Evolutionary conservation across 2,113 vertebrate species (phyloP).

Genomic region (Oplegnathus fasciatus): DNA sequence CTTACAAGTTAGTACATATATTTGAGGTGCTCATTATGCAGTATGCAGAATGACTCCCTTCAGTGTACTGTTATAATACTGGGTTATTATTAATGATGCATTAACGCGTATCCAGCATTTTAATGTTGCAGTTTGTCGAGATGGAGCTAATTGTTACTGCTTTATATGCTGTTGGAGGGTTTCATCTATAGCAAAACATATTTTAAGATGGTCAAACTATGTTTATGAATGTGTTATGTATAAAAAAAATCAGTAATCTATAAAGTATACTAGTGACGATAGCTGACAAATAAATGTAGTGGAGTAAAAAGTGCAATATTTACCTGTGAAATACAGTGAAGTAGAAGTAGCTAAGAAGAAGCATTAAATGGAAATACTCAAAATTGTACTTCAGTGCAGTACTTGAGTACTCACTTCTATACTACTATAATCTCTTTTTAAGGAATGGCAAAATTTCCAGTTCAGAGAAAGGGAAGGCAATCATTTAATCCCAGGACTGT

Average conservation of each 20-base stretch:
- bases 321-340: background rate
- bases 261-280: background rate
- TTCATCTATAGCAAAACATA: background rate
- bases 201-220: background rate
- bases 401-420: background rate
- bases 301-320: background rate
- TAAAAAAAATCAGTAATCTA: no score
- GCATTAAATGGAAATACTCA: background rate
- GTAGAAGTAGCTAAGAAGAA: background rate
- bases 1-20: background rate
- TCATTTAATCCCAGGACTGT: background rate
- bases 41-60: background rate
- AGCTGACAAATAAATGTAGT: background rate
- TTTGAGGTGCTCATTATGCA: background rate
- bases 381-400: background rate
- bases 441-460: background rate
- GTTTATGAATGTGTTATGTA: background rate
- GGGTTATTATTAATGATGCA: background rate
- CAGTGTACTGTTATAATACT: background rate
- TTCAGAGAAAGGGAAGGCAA: background rate
- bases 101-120: background rate
- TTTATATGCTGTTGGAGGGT: background rate
- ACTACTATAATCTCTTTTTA: background rate
- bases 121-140: background rate
- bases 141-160: no score